phyloP scores from a whole-genome alignment of 2,888 invertebrate genomes.

The Ophion ventricosus region DNA sequence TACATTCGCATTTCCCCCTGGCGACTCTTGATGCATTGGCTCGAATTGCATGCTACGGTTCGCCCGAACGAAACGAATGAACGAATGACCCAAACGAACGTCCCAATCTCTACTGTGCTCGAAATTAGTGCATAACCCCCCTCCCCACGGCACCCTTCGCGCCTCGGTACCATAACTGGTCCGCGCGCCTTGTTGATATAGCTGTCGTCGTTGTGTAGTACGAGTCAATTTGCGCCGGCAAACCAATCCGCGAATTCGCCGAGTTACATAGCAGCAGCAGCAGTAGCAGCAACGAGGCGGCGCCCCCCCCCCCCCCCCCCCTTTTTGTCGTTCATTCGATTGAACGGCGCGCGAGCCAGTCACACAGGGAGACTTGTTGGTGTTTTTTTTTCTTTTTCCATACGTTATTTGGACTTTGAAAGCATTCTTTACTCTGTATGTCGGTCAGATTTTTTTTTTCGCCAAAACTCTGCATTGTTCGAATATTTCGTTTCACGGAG shows the following conservation, averaged over 20 bases:
- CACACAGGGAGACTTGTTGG: no score
- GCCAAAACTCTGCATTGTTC: no score
- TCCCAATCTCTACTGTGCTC: conserved; percentile 51
- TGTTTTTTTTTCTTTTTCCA: no score
- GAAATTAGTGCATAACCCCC: conserved; percentile 42
- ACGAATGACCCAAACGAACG: conserved; percentile 61
- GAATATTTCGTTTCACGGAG: no score
- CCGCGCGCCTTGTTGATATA: conserved; percentile 55
- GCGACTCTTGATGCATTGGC: conserved; percentile 62
- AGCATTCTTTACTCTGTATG: background rate
- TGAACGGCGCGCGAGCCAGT: background rate
- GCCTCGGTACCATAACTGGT: conserved; percentile 44
- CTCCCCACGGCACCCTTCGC: background rate
- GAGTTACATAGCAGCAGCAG: conserved; percentile 45
- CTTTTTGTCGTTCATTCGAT: background rate
- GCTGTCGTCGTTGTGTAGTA: conserved; percentile 55
- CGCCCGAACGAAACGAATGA: conserved; percentile 57
- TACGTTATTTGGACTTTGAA: background rate
- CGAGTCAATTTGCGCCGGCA: conserved; percentile 59
- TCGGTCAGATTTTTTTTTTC: background rate
- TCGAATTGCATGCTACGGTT: conserved; percentile 53
- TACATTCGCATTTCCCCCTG: conserved; percentile 62
- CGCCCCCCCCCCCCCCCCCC: no score
- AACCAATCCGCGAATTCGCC: conserved; percentile 54
- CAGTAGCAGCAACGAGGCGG: no score